Percentiles rank a stretch among this genome's conserved stretches.
These are phyloP conservation scores for Smutsia gigantea DNA, from an alignment of 2,797 vertebrate species.

Conservation along the genomic window DNA sequence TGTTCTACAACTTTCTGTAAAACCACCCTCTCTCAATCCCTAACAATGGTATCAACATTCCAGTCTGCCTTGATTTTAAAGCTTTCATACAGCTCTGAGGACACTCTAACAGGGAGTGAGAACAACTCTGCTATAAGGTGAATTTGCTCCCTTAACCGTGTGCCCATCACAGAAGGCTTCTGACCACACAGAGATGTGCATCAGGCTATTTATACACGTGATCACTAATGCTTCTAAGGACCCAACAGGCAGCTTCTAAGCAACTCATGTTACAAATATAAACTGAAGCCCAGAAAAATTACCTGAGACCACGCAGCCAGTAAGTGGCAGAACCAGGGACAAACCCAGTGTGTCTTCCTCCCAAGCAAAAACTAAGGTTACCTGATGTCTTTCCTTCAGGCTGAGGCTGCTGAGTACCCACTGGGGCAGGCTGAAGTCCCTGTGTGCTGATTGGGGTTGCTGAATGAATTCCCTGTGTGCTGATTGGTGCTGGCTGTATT, in stretches of 20 bases:
- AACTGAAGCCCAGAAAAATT: background rate
- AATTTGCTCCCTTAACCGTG: background rate
- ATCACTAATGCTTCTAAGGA: background rate
- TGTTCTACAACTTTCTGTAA: background rate
- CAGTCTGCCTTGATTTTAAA: background rate
- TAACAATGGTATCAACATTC: background rate
- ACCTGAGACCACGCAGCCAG: background rate
- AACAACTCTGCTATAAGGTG: background rate
- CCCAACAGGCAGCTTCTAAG: background rate
- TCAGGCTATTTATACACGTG: background rate
- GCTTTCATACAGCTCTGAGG: background rate
- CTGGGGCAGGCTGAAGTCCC: constrained; percentile 93
- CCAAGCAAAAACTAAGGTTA: constrained; percentile 77
- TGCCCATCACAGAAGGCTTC: background rate
- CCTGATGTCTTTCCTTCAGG: constrained; percentile 94
- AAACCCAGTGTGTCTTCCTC: background rate
- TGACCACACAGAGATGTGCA: background rate
- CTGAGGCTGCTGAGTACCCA: constrained; percentile 90
- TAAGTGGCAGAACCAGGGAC: background rate
- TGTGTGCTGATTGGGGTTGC: constrained; percentile 92
- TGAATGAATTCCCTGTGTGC: constrained; percentile 94
- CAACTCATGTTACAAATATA: background rate
- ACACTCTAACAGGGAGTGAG: background rate
- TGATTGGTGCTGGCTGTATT: constrained; percentile 91
- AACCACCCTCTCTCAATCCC: background rate